These are phyloP conservation scores for Eudasyphora cyanicolor DNA, from an alignment of 2,888 invertebrate genomes.

Conservation along the genomic window DNA sequence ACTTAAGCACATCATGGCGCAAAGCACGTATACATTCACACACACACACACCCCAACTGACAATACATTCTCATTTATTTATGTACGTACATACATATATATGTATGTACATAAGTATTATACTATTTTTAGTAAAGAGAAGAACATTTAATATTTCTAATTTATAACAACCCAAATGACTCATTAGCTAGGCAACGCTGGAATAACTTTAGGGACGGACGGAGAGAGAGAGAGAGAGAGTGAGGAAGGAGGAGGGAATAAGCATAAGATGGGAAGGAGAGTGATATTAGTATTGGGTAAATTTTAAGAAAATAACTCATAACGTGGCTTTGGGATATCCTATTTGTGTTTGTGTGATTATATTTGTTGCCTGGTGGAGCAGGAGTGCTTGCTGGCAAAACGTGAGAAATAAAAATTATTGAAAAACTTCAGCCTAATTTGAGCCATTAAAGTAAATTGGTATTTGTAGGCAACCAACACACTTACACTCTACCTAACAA, in stretches of 20 bases:
- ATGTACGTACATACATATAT: too few relatives aligned
- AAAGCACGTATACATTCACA: neutral
- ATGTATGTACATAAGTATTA: neutral
- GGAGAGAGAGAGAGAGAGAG: too few relatives aligned
- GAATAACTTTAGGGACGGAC: too few relatives aligned
- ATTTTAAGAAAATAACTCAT: too few relatives aligned
- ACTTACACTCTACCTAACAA: neutral
- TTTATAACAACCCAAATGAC: conserved; percentile 15
- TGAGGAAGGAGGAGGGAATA: too few relatives aligned
- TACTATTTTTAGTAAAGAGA: neutral
- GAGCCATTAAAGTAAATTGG: conserved; percentile 53
- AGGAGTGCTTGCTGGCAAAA: conserved; percentile 2
- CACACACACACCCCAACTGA: neutral
- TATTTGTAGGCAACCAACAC: conserved; percentile 33
- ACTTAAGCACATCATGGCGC: neutral
- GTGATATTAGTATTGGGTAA: neutral
- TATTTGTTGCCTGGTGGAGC: neutral
- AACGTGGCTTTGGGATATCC: too few relatives aligned
- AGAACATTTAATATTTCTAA: conserved; percentile 14
- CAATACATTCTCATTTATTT: neutral
- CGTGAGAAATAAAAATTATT: conserved; percentile 52
- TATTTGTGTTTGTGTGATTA: neutral
- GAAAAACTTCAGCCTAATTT: conserved; percentile 43
- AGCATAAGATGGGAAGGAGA: too few relatives aligned
- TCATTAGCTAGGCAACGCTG: neutral